Evolutionary conservation across 2,888 invertebrate genomes (phyloP), one percentile per base, ranked within the genome.

Genomic region (Caenorhabditis angaria): DNA sequence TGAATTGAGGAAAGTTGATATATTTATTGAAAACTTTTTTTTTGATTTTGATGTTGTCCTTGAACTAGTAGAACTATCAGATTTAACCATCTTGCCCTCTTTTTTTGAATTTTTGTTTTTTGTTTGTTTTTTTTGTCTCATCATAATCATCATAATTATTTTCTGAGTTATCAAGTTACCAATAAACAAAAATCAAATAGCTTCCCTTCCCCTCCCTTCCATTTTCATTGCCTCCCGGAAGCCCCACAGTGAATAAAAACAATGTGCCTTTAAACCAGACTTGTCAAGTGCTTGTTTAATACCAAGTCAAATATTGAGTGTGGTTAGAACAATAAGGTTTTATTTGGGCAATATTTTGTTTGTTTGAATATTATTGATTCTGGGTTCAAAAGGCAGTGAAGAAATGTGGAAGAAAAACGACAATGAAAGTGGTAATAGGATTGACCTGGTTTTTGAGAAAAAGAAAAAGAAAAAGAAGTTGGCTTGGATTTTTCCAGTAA

Each of bases 281-380:
- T 41, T 41, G 70, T 70, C 70, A 70, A 70, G 70, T 70, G 70
- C 70, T 70, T 70, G 70, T 65, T 70, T 70, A 70, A 70, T 65
- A 54, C 54, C 70, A 65, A 50, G 50, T 65, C 70, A 61, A 65
- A 41, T 14, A 41, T 41, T 18, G 41, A 41, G 41, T 41, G 41
- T 41, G 41, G 41, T 63, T 65, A 70, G 41, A 41, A 41, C 41
- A 41, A 41, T 41, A 41, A 41, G 41, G 41, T 41, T 41, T 41
- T 41, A 41, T 41, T 41, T 41, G 41, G 18, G 3, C 18, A 12
- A 41, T 12, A 41, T 41, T 18, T 41, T 6, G 41, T 41, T 5
- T 41, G 18, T 41, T 41, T 41, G 41, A 18, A 41, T 41, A 41
- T n/a, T n/a, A n/a, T 41, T 41, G 41, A 41, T 41, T 41, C n/a